phyloP scores from a whole-genome alignment of 1,140 invertebrate genomes.

The Drosophila kikkawai region DNA sequence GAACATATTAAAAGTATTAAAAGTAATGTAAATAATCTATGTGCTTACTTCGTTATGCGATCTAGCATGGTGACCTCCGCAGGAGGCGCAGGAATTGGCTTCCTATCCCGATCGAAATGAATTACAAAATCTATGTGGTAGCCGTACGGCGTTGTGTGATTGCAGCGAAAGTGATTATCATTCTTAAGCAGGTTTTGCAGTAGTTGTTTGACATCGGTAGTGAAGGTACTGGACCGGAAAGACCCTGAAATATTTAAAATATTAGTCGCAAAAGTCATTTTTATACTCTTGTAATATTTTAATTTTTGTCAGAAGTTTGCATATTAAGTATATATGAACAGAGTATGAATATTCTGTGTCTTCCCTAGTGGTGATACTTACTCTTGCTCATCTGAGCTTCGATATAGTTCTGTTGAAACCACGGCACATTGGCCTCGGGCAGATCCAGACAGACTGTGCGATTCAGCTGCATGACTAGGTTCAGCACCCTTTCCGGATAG shows the following conservation, averaged over 20 bases:
- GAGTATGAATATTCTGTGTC: too few relatives aligned
- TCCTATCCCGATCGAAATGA: constrained; percentile 74
- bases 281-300: too few relatives aligned
- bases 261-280: too few relatives aligned
- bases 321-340: neutral
- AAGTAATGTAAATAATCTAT: neutral
- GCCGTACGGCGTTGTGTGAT: constrained; percentile 83
- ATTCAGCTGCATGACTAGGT: constrained; percentile 87
- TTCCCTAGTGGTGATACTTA: constrained; percentile 15
- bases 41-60: constrained; percentile 75
- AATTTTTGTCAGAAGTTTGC: too few relatives aligned
- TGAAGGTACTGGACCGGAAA: constrained; percentile 41
- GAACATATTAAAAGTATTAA: neutral
- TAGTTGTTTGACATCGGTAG: constrained; percentile 56
- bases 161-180: constrained; percentile 71
- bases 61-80: constrained; percentile 72
- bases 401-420: constrained; percentile 89
- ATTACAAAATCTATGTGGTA: constrained; percentile 84
- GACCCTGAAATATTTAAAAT: constrained; percentile 44
- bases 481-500: constrained; percentile 86
- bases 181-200: constrained; percentile 62
- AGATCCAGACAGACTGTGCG: constrained; percentile 88
- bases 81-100: constrained; percentile 55
- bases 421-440: constrained; percentile 87
- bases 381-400: constrained; percentile 85